These are phyloP conservation scores for Drosophila novamexicana DNA, from an alignment of 1,140 invertebrate species.

Conservation along the genomic window DNA sequence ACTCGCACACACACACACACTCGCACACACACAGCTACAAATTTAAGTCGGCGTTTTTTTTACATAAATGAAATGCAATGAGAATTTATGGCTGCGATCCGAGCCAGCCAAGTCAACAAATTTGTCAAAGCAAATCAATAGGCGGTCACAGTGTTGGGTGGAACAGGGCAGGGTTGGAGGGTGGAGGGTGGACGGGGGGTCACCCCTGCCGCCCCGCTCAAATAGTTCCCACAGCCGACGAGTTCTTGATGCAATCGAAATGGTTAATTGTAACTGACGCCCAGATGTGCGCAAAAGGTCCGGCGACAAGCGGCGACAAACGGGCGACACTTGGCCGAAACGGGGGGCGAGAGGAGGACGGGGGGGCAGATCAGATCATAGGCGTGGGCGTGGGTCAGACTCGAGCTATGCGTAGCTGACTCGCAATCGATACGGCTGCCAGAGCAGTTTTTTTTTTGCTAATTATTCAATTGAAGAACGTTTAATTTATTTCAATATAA, in stretches of 20 bases:
- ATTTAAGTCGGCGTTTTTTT: constrained; percentile 40
- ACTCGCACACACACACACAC: constrained; percentile 18
- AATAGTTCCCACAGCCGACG: constrained; percentile 58
- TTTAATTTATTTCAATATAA: constrained; percentile 84
- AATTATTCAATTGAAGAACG: constrained; percentile 83
- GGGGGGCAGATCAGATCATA: neutral
- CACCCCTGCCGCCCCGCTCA: neutral
- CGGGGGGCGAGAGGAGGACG: neutral
- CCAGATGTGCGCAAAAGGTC: constrained; percentile 59
- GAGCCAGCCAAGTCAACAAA: constrained; percentile 43
- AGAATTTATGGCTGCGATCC: constrained; percentile 68
- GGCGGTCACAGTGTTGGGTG: neutral
- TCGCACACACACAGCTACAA: constrained; percentile 9
- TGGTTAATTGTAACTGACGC: constrained; percentile 76
- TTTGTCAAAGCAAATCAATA: constrained; percentile 78
- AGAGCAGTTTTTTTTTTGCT: constrained; percentile 48
- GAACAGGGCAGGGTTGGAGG: neutral
- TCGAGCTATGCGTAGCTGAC: constrained; percentile 24
- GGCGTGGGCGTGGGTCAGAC: too few species aligned
- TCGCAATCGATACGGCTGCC: constrained; percentile 47
- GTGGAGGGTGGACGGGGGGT: neutral
- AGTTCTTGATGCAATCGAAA: constrained; percentile 41
- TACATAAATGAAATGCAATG: constrained; percentile 77
- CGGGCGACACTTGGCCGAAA: constrained; percentile 39
- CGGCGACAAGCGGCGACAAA: constrained; percentile 46